Conservation (phyloP, 2,888 invertebrate genomes). For the Celastrina argiolus region DNA sequence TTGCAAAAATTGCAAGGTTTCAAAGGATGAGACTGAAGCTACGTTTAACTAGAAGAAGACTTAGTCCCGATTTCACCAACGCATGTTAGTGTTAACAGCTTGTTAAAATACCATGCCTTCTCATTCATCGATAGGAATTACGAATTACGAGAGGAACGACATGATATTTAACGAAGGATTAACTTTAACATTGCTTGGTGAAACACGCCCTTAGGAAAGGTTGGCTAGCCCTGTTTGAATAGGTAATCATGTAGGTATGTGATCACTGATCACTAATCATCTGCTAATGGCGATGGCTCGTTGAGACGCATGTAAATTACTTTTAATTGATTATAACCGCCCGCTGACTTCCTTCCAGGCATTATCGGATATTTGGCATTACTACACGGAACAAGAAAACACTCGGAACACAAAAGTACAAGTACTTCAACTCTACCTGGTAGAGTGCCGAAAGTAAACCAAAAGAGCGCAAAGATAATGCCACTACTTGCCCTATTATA, state of each 20-base stretch:
- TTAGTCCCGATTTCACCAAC: too few relatives aligned
- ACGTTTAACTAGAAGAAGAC: too few relatives aligned
- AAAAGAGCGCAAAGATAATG: neutral
- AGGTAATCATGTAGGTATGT: constrained; percentile 23
- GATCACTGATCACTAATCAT: constrained; percentile 23
- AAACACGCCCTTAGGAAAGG: too few relatives aligned
- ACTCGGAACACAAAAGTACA: neutral
- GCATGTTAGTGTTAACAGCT: too few relatives aligned
- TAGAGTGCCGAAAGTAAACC: neutral
- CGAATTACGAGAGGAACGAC: too few relatives aligned
- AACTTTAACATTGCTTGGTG: too few relatives aligned
- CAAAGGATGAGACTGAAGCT: too few relatives aligned
- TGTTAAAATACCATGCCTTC: too few relatives aligned
- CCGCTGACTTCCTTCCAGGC: constrained; percentile 36
- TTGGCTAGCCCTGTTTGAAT: neutral
- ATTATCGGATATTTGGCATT: constrained; percentile 28
- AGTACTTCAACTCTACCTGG: neutral
- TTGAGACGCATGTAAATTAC: constrained; percentile 46
- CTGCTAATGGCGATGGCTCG: constrained; percentile 18
- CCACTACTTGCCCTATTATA: neutral
- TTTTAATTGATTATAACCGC: constrained; percentile 61
- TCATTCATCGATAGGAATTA: too few relatives aligned
- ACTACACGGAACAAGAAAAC: constrained; percentile 25
- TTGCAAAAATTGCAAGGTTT: too few relatives aligned
- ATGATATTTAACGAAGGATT: too few relatives aligned